A percentile compares a stretch with the other conserved stretches of the same genome.
Conservation (phyloP, 1,140 invertebrate genomes). For the Monomorium pharaonis region DNA sequence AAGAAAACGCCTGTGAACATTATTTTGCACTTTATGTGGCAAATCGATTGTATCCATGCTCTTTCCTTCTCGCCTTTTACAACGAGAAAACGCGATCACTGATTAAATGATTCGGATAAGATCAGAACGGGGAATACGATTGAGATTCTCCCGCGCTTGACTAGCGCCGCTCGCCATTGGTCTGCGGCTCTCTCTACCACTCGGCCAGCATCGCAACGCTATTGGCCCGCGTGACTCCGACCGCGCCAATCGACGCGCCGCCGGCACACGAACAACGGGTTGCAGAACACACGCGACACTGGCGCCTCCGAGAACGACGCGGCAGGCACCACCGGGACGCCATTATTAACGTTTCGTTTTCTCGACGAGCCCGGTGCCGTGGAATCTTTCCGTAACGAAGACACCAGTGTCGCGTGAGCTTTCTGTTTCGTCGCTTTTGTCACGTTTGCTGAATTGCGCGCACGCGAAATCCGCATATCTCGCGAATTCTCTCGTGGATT, state of each 20-base stretch:
- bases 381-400: neutral
- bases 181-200: neutral
- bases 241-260: neutral
- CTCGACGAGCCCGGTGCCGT: conserved; percentile 16
- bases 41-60: neutral
- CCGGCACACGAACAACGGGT: conserved; percentile 16
- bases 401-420: neutral
- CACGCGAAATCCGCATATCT: no score
- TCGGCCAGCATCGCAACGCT: neutral
- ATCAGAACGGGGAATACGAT: neutral
- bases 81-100: neutral
- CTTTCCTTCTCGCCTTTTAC: neutral
- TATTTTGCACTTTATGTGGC: neutral
- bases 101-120: neutral
- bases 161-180: neutral
- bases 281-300: conserved; percentile 34
- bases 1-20: no score
- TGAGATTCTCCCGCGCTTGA: conserved; percentile 29
- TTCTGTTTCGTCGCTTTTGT: neutral
- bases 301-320: conserved; percentile 39
- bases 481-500: neutral
- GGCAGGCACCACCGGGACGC: conserved; percentile 50
- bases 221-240: neutral
- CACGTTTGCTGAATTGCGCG: neutral
- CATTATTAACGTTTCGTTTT: conserved; percentile 61